Base-by-base conservation (phyloP, 2,888 invertebrate genomes). In the Pyrrhosoma nymphula region DNA sequence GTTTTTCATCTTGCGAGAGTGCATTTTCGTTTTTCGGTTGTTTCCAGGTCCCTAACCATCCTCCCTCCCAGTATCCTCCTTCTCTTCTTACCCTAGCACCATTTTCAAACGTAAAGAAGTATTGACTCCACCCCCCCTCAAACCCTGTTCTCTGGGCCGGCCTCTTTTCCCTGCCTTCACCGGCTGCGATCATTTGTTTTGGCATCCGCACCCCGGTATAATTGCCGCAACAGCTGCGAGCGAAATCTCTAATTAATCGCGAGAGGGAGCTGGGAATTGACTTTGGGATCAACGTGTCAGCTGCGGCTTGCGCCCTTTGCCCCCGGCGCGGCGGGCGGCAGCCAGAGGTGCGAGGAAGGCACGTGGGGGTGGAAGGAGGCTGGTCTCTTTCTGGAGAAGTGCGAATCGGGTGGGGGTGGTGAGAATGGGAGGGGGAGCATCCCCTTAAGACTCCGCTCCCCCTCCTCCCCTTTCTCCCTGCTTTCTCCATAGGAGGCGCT, bases 221-320 rank as follows among this genome's bases (percentile, higher is more conserved):
- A 82, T 82, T 82, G 82, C 82, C 82, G 82, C 82, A 82, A 82
- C 82, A 82, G 82, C 89, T 89, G 89, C 47, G 89, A 89, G 89
- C 56, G 55, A 89, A 56, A 89, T 89, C 89, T 47, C 89, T 26
- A 89, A 89, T 89, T 89, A 89, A 89, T 56, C 55, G 55, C 47
- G 55, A 47, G 56, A 39, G 20, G 89, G 55, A 55, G 82, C 82
- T 35, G 89, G 56, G 89, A 56, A 55, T 89, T 56, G 56, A 56
- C 89, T 56, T 88, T 89, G 47, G 47, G 89, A 89, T 89, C 55
- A 89, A 56, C 89, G 89, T 89, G 89, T 55, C 89, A 47, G 56
- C n/a, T 89, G 47, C 26, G 89, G n/a, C 89, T 89, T 89, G 56
- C 82, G 82, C 82, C 82, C 35, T 35, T 35, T 35, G 47, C 47